Evolutionary conservation across 2,888 invertebrate species (phyloP).

Genomic region (Cynaeus angustus): DNA sequence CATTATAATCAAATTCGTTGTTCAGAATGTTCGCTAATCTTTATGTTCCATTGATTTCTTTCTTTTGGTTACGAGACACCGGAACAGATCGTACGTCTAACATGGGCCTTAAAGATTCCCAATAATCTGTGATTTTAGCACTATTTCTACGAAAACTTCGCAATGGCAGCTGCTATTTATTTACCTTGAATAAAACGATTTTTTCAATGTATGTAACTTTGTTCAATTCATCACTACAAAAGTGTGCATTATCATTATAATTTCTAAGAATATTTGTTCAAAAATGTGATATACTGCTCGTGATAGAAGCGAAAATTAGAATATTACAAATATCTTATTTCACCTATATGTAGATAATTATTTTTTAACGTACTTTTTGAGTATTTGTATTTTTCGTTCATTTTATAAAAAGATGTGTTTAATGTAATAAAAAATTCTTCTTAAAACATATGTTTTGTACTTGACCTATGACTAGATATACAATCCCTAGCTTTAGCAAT

Average conservation of each 20-base stretch:
- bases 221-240: background rate
- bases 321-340: slow-evolving; percentile 21
- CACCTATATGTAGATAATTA: slow-evolving; percentile 26
- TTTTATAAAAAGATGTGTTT: slow-evolving; percentile 33
- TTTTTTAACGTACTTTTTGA: slow-evolving; percentile 21
- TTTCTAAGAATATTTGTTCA: slow-evolving; percentile 32
- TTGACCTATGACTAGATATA: background rate
- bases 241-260: slow-evolving; percentile 4
- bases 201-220: background rate
- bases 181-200: background rate
- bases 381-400: slow-evolving; percentile 21
- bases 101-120: slow-evolving; percentile 25
- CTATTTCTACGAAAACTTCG: background rate
- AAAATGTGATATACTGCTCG: slow-evolving; percentile 48
- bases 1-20: no score
- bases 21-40: background rate
- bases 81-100: slow-evolving; percentile 11
- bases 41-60: background rate
- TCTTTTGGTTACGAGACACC: background rate
- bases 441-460: no score
- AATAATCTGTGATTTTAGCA: slow-evolving; percentile 32
- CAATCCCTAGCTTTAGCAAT: background rate
- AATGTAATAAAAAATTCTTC: slow-evolving; percentile 32
- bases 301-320: slow-evolving; percentile 37
- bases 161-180: slow-evolving; percentile 30